Conservation (phyloP, 2,888 invertebrate species). For the Hirtodrosophila histrioides region DNA sequence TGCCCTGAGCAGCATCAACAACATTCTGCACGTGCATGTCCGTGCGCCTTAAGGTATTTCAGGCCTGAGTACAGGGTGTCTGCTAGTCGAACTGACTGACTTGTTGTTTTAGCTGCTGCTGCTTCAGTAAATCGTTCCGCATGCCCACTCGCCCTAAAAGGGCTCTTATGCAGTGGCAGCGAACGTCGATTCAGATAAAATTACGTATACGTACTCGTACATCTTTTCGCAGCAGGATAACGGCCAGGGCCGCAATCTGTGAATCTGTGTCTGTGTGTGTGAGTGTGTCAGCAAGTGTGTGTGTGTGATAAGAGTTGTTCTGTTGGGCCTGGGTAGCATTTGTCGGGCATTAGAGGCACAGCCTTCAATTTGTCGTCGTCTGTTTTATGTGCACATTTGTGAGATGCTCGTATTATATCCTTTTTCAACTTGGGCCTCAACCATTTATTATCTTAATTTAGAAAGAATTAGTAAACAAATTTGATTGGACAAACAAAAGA, state of each 20-base stretch:
- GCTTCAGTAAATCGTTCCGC: slow-evolving; percentile 18
- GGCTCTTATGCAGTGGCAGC: slow-evolving; percentile 23
- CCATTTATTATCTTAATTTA: no score
- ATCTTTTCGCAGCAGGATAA: slow-evolving; percentile 40
- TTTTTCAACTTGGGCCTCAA: not conserved
- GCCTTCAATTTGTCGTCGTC: slow-evolving; percentile 40
- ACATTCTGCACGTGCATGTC: no score
- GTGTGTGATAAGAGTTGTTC: not conserved
- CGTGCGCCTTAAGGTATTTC: no score
- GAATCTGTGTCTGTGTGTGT: not conserved
- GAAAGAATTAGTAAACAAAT: slow-evolving; percentile 17
- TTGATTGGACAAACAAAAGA: slow-evolving; percentile 1
- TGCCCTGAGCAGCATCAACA: no score
- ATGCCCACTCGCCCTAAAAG: slow-evolving; percentile 8
- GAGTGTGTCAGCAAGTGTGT: not conserved
- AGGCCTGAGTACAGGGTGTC: no score
- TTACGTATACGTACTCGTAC: slow-evolving; percentile 62
- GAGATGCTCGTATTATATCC: not conserved
- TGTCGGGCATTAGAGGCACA: slow-evolving; percentile 33
- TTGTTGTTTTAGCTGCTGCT: slow-evolving; percentile 9
- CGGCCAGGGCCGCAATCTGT: slow-evolving; percentile 15
- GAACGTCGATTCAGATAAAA: slow-evolving; percentile 57
- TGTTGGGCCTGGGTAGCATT: slow-evolving; percentile 12
- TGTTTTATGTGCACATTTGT: slow-evolving; percentile 19
- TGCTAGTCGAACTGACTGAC: no score